phyloP scores from a whole-genome alignment of 2,113 vertebrate genomes.

The Petaurus breviceps region DNA sequence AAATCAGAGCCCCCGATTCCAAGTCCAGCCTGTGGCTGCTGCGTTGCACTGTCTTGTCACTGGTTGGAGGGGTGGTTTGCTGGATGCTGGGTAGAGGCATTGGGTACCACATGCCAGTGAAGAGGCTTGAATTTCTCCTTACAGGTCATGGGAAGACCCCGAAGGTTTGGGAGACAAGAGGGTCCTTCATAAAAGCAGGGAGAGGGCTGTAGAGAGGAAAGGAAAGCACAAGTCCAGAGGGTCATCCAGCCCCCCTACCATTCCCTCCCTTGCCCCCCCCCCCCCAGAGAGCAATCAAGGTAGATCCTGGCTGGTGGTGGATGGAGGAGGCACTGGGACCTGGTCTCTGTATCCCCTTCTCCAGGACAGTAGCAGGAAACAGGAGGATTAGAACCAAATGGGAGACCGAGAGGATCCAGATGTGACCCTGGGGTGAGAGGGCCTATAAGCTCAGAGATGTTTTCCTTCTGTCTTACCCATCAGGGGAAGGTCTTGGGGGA shows the following conservation, averaged over 20 bases:
- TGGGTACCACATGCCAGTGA: not conserved
- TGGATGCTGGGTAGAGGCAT: too few species aligned
- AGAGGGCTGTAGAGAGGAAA: not conserved
- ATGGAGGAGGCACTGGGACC: not conserved
- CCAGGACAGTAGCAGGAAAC: slow-evolving; percentile 87
- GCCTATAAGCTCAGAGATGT: slow-evolving; percentile 60
- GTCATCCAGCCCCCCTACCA: not conserved
- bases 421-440: slow-evolving; percentile 71
- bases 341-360: slow-evolving; percentile 72
- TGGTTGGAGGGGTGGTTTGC: not conserved
- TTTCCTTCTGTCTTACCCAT: slow-evolving; percentile 76
- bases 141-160: too few species aligned
- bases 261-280: slow-evolving; percentile 53
- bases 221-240: not conserved
- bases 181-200: not conserved
- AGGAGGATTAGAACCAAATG: slow-evolving; percentile 84
- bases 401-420: slow-evolving; percentile 80
- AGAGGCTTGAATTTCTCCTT: not conserved
- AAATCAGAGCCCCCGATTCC: not conserved
- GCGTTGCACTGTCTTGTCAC: not conserved
- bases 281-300: slow-evolving; percentile 76
- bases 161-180: not conserved
- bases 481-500: not conserved
- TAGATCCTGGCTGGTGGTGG: slow-evolving; percentile 79
- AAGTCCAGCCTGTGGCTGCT: not conserved